Base-by-base conservation (phyloP, 2,113 vertebrate species). In the Ceyx margarethae region DNA sequence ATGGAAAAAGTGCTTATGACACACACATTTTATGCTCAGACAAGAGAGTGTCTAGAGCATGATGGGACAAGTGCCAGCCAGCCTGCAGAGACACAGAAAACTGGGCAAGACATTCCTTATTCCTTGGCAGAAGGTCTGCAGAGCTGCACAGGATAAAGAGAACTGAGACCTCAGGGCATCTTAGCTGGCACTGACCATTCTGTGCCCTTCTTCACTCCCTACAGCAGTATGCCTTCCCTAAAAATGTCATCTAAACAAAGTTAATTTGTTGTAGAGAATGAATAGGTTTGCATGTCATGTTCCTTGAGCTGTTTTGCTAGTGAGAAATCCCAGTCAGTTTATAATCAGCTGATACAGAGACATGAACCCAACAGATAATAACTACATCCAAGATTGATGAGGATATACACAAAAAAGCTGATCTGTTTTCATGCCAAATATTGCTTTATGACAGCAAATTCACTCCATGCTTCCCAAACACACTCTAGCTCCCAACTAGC, bases 121-220 rank as follows among this genome's bases (percentile, higher is more conserved):
- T 81, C 31, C 50, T 77, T 77, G 43, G 65, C 60, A 64, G 33
- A 60, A 65, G 25, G 40, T 65, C 60, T 85, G 48, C 37, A 54
- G 53, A 50, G 25, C 0, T 0, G 0, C 1, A 2, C 21, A 60
- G 26, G 20, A 54, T 16, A 67, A 4, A 43, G 65, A 72, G 42
- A 12, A 69, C 42, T 26, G 72, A 69, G 23, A 83, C 48, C 22
- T 43, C 25, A 17, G 29, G 5, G 4, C 28, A 40, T 33, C 21
- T 31, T 81, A 54, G 53, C 58, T 64, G 50, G 25, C 11, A 29
- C 15, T 58, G 67, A 46, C 37, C 17, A 53, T 40, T 84, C 50
- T 62, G 23, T 42, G 43, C 15, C 25, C 22, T 73, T 67, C 20
- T 45, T 35, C 40, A 67, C 67, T 71, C 54, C 51, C 31, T 65